Conservation (phyloP, 1,140 invertebrate genomes). For the fruit fly (Drosophila melanogaster) region Release_6_plus_ISO1_MT NT_033777.3:11337501-11338000, state of each 20-base stretch:
- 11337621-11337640: slow-evolving; percentile 53
- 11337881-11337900: neutral
- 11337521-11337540: slow-evolving; percentile 39
- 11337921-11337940: slow-evolving; percentile 10
- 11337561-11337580: slow-evolving; percentile 76
- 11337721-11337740: slow-evolving; percentile 7
- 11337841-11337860: neutral
- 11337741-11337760: slow-evolving; percentile 17
- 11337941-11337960: slow-evolving; percentile 1
- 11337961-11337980: neutral
- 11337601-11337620: slow-evolving; percentile 71
- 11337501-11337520: slow-evolving; percentile 69
- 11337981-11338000: neutral
- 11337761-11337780: slow-evolving; percentile 30
- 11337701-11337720: slow-evolving; percentile 8
- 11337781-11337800: neutral
- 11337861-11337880: slow-evolving; percentile 9
- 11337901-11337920: slow-evolving; percentile 14
- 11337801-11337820: slow-evolving; percentile 16
- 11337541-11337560: slow-evolving; percentile 76
- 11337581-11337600: slow-evolving; percentile 84
- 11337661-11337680: slow-evolving; percentile 57
- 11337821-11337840: slow-evolving; percentile 27
- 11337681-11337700: slow-evolving; percentile 38
- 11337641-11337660: slow-evolving; percentile 46